Conservation (phyloP, 2,888 invertebrate genomes). For the Parochlus steinenii region DNA sequence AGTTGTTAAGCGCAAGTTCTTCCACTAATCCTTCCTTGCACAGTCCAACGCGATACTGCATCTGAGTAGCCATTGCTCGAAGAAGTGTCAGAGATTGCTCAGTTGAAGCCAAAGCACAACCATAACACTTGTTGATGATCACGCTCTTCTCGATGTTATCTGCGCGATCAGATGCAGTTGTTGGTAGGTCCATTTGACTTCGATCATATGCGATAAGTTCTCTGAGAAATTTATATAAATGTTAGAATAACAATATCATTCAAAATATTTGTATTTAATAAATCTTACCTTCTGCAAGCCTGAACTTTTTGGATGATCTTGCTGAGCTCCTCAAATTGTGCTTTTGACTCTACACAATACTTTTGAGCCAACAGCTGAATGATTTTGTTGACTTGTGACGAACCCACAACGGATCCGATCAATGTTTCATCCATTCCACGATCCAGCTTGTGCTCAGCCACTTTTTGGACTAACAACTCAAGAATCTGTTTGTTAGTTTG, state of each 20-base stretch:
- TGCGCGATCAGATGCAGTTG: slow-evolving; percentile 14
- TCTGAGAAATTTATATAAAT: slow-evolving; percentile 24
- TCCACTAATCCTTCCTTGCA: slow-evolving; percentile 76
- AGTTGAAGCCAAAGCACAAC: slow-evolving; percentile 77
- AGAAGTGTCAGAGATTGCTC: slow-evolving; percentile 86
- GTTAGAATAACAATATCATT: background rate
- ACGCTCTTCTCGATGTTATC: slow-evolving; percentile 16
- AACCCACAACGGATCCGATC: slow-evolving; percentile 33
- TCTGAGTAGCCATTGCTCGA: slow-evolving; percentile 71
- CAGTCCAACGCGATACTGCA: slow-evolving; percentile 53
- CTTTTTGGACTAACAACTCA: slow-evolving; percentile 70
- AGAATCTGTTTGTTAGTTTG: slow-evolving; percentile 79
- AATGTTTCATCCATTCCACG: slow-evolving; percentile 35
- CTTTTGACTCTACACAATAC: slow-evolving; percentile 88
- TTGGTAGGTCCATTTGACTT: slow-evolving; percentile 47
- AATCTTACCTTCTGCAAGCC: slow-evolving; percentile 55
- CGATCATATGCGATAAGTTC: slow-evolving; percentile 86
- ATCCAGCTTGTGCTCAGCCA: slow-evolving; percentile 71
- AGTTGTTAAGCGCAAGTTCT: slow-evolving; percentile 78
- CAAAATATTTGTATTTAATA: background rate
- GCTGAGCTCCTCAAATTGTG: slow-evolving; percentile 86
- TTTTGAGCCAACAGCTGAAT: slow-evolving; percentile 89
- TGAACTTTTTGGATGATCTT: slow-evolving; percentile 79
- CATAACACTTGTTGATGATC: slow-evolving; percentile 55
- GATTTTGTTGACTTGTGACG: slow-evolving; percentile 69